Percentiles rank a stretch among this genome's conserved stretches.
Conservation (phyloP, 2,113 vertebrate species). For the Okapia johnstoni region DNA sequence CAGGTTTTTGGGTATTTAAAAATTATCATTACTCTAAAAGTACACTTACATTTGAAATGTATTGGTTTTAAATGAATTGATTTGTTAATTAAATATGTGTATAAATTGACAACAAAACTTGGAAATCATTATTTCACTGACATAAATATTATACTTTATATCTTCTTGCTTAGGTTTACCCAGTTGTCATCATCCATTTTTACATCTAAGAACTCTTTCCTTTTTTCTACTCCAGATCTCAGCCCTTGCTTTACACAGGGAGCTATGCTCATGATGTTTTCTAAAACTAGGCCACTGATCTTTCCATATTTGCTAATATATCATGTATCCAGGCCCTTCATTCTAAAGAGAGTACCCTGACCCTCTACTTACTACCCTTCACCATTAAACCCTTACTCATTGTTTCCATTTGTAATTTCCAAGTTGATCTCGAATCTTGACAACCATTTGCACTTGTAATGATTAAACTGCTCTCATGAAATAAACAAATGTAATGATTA, state of each 20-base stretch:
- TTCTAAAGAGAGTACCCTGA: not conserved
- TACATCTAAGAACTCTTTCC: not conserved
- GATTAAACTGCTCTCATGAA: not conserved
- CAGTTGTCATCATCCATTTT: not conserved
- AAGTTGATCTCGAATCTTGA: not conserved
- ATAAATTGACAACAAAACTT: not conserved
- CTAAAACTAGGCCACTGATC: accelerated
- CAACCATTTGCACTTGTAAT: not conserved
- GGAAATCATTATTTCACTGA: not conserved
- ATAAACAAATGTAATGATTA: not conserved
- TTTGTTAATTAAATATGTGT: not conserved
- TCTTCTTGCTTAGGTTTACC: not conserved
- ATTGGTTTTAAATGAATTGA: not conserved
- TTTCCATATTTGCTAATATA: not conserved
- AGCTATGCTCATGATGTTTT: not conserved
- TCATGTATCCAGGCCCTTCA: not conserved
- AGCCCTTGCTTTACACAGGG: not conserved
- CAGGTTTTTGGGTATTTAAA: not conserved
- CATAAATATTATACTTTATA: not conserved
- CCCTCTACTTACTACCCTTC: not conserved
- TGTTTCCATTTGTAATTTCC: not conserved
- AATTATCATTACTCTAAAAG: not conserved
- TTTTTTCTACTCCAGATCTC: not conserved
- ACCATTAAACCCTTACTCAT: not conserved
- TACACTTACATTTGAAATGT: not conserved